phyloP scores from a whole-genome alignment of 2,888 invertebrate species.

The Nephrocerus scutellatus region DNA sequence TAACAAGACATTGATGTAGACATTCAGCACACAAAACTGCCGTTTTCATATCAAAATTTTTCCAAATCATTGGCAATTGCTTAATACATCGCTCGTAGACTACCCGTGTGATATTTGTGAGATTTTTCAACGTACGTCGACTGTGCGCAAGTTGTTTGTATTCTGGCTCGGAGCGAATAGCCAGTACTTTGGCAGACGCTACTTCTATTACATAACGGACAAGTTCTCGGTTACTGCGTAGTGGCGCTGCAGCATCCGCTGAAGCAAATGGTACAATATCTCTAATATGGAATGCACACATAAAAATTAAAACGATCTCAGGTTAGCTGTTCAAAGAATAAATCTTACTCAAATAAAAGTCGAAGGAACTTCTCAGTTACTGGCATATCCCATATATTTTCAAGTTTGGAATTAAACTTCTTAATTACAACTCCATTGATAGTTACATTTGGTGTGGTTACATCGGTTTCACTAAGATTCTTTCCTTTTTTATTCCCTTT shows the following conservation, averaged over 20 bases:
- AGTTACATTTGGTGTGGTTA: conserved; percentile 29
- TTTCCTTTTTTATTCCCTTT: no score
- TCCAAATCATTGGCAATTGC: conserved; percentile 47
- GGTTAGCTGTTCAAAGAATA: not conserved
- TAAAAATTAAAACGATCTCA: not conserved
- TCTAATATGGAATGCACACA: conserved; percentile 30
- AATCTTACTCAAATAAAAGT: conserved; percentile 37
- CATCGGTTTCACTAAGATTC: conserved; percentile 23
- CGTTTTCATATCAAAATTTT: conserved; percentile 50
- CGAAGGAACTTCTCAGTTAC: conserved; percentile 37
- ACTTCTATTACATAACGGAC: conserved; percentile 52
- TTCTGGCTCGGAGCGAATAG: conserved; percentile 35
- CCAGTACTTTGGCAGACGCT: conserved; percentile 29
- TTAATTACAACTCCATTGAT: conserved; percentile 35
- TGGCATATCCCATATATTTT: conserved; percentile 42
- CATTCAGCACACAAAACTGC: conserved; percentile 53
- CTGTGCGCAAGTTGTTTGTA: conserved; percentile 42
- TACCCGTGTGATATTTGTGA: conserved; percentile 38
- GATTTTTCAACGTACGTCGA: conserved; percentile 34
- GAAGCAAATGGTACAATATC: conserved; percentile 51
- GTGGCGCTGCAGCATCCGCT: conserved; percentile 42
- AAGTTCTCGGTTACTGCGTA: conserved; percentile 51
- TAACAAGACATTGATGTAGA: conserved; percentile 46
- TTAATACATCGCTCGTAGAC: conserved; percentile 48
- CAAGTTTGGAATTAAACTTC: conserved; percentile 33